Base-by-base conservation (phyloP, 2,113 vertebrate genomes). In the Aldabrachelys gigantea region DNA sequence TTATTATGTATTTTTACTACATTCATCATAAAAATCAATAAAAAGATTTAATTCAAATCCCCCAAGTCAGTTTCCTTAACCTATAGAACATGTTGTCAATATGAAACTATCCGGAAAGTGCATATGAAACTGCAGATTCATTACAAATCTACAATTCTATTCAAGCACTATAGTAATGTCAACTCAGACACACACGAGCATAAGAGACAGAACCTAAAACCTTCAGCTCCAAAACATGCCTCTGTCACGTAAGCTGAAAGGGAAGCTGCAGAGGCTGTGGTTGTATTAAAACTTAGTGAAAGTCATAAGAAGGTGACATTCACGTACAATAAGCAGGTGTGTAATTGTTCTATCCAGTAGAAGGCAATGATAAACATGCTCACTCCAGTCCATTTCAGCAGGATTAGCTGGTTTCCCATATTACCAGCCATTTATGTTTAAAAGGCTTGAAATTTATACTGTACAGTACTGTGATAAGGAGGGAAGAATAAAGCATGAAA, bases 211-310 rank as follows among this genome's bases (percentile, higher is more conserved):
- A 5, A 69, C 29, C 78, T 78, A 8, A 41, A 82, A 59, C 31
- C 72, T 1, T 0, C 56, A 65, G 72, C 52, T 35, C 38, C 62
- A 17, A n/a, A 21, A 0, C 2, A 2, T 2, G 29, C 65, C 84
- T 82, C 57, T 88, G 56, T 57, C 69, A 8, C 17, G 82, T 24
- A n/a, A 91, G 84, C 27, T 44, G 38, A 84, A 90, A 82, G 35
- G 35, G 59, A 92, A 80, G 52, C 21, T 56, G 83, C 65, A 49
- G 1, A 57, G 82, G n/a, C 49, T 47, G 52, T 49, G 41, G 76
- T 1, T 11, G 12, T 3, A 80, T 50, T 65, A 75, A 80, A 92
- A 35, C 6, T 38, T 16, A 91, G 62, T 35, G 87, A 52, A 6
- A 53, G n/a, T 31, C 50, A 24, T 22, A 10, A 31, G 80, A 76